Conservation (phyloP, 2,888 invertebrate genomes). For the Agrotis exclamationis region DNA sequence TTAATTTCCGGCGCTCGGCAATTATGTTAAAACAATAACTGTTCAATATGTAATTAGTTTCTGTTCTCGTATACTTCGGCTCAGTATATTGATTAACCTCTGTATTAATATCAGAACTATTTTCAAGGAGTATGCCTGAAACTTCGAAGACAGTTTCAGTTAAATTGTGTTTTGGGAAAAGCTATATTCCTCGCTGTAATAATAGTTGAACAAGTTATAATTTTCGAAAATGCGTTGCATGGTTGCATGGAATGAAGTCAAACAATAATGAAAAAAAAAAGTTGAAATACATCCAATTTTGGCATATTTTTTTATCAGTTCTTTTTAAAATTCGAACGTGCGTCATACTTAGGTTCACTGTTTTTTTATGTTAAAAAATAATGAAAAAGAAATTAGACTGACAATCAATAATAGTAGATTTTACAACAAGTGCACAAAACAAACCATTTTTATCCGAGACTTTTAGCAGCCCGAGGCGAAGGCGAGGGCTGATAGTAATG, state of each 20-base stretch:
- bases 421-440: too few relatives aligned
- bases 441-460: too few relatives aligned
- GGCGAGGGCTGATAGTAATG: too few relatives aligned
- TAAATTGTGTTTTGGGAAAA: constrained; percentile 16
- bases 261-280: too few relatives aligned
- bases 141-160: constrained; percentile 31
- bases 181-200: constrained; percentile 9
- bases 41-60: constrained; percentile 59
- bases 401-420: too few relatives aligned
- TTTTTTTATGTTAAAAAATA: too few relatives aligned
- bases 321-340: constrained; percentile 15
- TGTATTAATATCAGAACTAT: constrained; percentile 45
- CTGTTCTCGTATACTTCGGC: constrained; percentile 44
- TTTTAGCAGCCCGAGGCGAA: too few relatives aligned
- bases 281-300: too few relatives aligned
- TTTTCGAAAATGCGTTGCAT: neutral
- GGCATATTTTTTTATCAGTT: neutral
- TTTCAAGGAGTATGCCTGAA: constrained; percentile 37
- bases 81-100: constrained; percentile 45
- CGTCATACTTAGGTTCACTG: too few relatives aligned
- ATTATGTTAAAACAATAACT: constrained; percentile 56
- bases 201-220: neutral
- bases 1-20: constrained; percentile 53
- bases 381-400: too few relatives aligned
- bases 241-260: too few relatives aligned